A percentile compares a stretch with the other conserved stretches of the same genome.
These are phyloP conservation scores for Propsilocerus akamusi DNA, from an alignment of 1,140 invertebrate species.

Conservation along the genomic window DNA sequence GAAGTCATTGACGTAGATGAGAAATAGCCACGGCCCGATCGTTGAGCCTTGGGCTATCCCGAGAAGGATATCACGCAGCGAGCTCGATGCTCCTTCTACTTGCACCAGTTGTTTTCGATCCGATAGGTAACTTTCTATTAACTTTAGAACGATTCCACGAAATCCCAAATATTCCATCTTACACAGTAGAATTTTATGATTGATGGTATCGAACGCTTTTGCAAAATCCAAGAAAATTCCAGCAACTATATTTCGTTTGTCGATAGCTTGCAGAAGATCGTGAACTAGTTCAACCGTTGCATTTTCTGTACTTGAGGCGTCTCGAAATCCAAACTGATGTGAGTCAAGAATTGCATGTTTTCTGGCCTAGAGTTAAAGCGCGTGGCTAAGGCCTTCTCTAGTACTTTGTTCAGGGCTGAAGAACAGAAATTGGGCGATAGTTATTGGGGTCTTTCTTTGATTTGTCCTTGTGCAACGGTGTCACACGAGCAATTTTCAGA, in stretches of 20 bases:
- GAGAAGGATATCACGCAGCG: neutral
- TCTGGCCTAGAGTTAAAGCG: no score
- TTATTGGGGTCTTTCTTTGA: neutral
- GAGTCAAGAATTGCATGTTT: neutral
- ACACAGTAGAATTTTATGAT: conserved; percentile 6
- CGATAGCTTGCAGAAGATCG: neutral
- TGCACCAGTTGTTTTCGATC: neutral
- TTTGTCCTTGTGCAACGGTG: no score
- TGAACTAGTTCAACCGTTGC: neutral
- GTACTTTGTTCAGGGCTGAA: neutral
- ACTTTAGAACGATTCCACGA: neutral
- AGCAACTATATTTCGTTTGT: conserved; percentile 4
- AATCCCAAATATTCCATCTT: conserved; percentile 5
- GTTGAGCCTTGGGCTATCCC: neutral
- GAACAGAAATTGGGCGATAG: neutral
- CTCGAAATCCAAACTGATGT: no score
- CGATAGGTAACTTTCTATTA: neutral
- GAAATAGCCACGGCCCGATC: neutral
- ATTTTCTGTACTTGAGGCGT: neutral
- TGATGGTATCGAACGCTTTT: conserved; percentile 11
- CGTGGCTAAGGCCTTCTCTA: no score
- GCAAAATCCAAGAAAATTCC: conserved; percentile 7
- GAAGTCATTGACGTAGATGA: neutral
- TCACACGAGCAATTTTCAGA: neutral
- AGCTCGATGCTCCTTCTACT: neutral